Conservation (phyloP, 1,140 invertebrate genomes). For the Macrocentrus cingulum region DNA sequence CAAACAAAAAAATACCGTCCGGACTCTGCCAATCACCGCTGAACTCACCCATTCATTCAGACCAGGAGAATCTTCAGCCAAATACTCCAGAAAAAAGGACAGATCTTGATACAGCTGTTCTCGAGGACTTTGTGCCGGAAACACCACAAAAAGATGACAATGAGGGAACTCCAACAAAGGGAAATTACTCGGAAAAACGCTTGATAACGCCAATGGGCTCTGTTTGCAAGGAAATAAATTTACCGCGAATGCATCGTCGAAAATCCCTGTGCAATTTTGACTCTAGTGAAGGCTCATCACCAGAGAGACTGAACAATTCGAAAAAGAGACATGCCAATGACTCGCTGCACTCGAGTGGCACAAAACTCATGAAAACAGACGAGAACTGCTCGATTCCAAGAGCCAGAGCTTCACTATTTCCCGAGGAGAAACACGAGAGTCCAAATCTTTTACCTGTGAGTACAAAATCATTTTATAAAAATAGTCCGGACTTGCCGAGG, state of each 20-base stretch:
- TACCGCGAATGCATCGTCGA: slow-evolving; percentile 42
- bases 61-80: background rate
- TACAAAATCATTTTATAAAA: slow-evolving; percentile 47
- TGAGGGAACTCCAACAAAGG: slow-evolving; percentile 43
- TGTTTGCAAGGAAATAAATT: slow-evolving; percentile 34
- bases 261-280: slow-evolving; percentile 38
- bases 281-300: slow-evolving; percentile 30
- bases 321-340: slow-evolving; percentile 40
- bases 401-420: slow-evolving; percentile 49
- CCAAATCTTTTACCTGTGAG: slow-evolving; percentile 32
- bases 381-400: slow-evolving; percentile 35
- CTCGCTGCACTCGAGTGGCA: background rate
- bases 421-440: slow-evolving; percentile 34
- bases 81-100: slow-evolving; percentile 2
- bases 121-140: slow-evolving; percentile 38
- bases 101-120: slow-evolving; percentile 3
- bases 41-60: slow-evolving; percentile 2
- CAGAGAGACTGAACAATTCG: slow-evolving; percentile 31
- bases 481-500: background rate
- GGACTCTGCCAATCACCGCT: slow-evolving; percentile 27
- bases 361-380: slow-evolving; percentile 38
- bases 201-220: slow-evolving; percentile 47
- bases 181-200: slow-evolving; percentile 32
- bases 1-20: slow-evolving; percentile 29
- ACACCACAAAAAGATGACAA: slow-evolving; percentile 38